A percentile compares a stretch with the other conserved stretches of the same genome.
Conservation (phyloP, 2,888 invertebrate genomes). For the Oeneis ivallda region DNA sequence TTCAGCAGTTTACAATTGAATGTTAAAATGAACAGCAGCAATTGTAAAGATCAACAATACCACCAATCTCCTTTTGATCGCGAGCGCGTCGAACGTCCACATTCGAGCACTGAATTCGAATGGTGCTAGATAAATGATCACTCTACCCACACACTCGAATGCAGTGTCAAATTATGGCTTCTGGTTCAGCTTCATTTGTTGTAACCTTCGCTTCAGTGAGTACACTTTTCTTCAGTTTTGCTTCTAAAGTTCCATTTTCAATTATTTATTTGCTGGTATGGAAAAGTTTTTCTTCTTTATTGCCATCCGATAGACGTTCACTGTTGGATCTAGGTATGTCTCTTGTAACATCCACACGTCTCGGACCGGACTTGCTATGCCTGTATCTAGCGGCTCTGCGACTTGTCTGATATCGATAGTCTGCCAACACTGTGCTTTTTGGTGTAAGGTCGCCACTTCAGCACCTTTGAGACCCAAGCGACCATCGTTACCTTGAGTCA, state of each 20-base stretch:
- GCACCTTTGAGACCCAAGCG: too few species aligned
- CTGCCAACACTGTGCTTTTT: too few species aligned
- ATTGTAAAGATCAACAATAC: conserved; percentile 20
- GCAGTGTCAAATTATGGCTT: conserved; percentile 82
- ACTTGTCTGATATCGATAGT: too few species aligned
- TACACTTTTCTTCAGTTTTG: conserved; percentile 4
- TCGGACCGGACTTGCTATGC: too few species aligned
- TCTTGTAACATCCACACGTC: too few species aligned
- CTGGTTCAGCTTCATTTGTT: conserved; percentile 10
- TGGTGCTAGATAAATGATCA: conserved; percentile 84
- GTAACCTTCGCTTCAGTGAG: conserved; percentile 15
- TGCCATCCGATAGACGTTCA: too few species aligned
- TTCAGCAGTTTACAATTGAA: not conserved
- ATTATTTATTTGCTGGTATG: too few species aligned
- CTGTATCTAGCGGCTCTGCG: too few species aligned
- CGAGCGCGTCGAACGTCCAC: conserved; percentile 54
- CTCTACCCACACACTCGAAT: conserved; percentile 86
- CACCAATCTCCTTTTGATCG: conserved; percentile 20
- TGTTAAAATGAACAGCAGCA: conserved; percentile 15
- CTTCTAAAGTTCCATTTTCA: not conserved
- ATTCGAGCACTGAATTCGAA: conserved; percentile 85
- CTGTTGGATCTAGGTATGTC: too few species aligned
- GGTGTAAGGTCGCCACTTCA: too few species aligned
- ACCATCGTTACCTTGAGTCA: too few species aligned
- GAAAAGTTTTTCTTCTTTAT: too few species aligned